phyloP scores from a whole-genome alignment of 64 coral and sea anemone genomes.

The Hydrozoanthus tunicans region DNA sequence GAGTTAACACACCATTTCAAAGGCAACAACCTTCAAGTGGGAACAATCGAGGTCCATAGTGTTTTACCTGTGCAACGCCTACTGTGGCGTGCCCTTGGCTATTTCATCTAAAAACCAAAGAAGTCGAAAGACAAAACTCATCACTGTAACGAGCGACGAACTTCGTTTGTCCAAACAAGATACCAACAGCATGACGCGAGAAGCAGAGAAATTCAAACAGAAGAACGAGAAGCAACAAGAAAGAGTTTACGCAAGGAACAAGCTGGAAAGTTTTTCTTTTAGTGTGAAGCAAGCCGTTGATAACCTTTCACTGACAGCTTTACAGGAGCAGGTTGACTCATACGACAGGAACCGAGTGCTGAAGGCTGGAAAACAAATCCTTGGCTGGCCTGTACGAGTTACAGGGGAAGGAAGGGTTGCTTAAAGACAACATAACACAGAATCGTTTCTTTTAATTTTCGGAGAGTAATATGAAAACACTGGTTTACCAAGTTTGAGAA shows the following conservation, averaged over 20 bases:
- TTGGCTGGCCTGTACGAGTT: neutral
- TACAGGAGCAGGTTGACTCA: neutral
- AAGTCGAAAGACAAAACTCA: conserved; percentile 63
- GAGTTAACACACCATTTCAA: too few species aligned
- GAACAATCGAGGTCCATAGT: too few species aligned
- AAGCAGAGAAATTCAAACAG: conserved; percentile 13
- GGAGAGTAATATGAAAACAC: too few species aligned
- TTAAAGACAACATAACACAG: too few species aligned
- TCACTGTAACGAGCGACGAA: conserved; percentile 85
- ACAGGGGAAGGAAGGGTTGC: neutral
- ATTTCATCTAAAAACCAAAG: conserved; percentile 70
- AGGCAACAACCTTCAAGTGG: too few species aligned
- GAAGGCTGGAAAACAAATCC: neutral
- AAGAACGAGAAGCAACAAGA: conserved; percentile 2
- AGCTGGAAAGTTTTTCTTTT: neutral
- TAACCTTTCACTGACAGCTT: neutral
- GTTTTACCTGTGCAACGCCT: too few species aligned
- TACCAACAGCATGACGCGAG: conserved; percentile 76
- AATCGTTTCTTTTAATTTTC: too few species aligned
- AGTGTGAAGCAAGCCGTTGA: neutral
- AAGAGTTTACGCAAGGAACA: neutral
- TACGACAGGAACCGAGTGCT: neutral
- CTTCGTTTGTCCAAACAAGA: conserved; percentile 75
- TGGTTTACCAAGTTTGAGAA: too few species aligned
- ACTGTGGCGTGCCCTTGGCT: too few species aligned